Conservation (phyloP, 2,797 vertebrate genomes). For the Macropodus opercularis region DNA sequence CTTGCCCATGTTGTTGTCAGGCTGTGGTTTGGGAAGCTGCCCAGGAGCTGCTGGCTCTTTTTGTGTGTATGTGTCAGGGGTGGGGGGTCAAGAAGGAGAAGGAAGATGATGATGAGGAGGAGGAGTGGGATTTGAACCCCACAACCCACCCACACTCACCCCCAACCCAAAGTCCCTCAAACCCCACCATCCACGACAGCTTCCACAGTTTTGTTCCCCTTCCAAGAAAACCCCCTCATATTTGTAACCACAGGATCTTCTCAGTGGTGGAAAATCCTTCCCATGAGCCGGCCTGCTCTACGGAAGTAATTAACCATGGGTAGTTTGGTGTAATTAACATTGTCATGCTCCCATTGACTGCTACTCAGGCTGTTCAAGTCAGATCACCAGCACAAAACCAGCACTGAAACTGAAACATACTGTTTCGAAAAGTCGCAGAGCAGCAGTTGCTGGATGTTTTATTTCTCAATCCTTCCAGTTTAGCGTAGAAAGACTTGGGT, state of each 20-base stretch:
- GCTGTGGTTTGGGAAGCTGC: conserved; percentile 76
- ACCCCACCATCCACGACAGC: conserved; percentile 56
- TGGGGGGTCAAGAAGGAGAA: conserved; percentile 25
- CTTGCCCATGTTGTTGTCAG: conserved; percentile 76
- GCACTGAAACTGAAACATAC: conserved; percentile 22
- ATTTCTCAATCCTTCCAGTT: neutral
- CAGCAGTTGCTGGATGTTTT: neutral
- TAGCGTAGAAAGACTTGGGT: neutral
- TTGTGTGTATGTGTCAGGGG: no score
- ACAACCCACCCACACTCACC: conserved; percentile 13
- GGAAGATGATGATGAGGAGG: conserved; percentile 33
- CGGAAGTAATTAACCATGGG: conserved; percentile 82
- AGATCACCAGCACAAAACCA: conserved; percentile 46
- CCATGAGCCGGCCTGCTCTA: conserved; percentile 64
- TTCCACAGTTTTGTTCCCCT: conserved; percentile 73
- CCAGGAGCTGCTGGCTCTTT: conserved; percentile 70
- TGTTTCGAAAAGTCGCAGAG: conserved; percentile 22
- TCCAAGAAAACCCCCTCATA: conserved; percentile 64
- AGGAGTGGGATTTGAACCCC: conserved; percentile 22
- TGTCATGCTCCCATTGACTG: conserved; percentile 74
- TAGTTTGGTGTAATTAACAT: conserved; percentile 80
- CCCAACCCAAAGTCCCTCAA: conserved; percentile 40
- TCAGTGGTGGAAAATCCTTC: conserved; percentile 76
- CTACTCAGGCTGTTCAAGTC: conserved; percentile 57
- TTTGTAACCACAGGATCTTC: conserved; percentile 54